Base-by-base conservation (phyloP, 2,888 invertebrate genomes). In the Allacma fusca region DNA sequence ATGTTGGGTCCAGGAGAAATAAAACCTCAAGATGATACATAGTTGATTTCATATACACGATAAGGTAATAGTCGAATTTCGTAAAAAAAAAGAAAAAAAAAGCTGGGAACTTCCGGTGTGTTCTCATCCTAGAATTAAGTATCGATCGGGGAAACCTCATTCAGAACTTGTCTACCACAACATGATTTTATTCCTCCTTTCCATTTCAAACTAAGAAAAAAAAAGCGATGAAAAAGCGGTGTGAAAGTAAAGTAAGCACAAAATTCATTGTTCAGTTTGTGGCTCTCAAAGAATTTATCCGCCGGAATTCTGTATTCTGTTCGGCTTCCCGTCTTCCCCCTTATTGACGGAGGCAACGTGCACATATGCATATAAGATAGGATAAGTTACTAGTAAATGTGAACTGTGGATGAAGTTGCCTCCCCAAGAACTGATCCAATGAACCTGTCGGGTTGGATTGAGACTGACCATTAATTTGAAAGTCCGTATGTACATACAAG, bases 401-500 rank as follows among this genome's bases (percentile, higher is more conserved):
- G 50, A 50, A 50, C 19, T 50, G 50, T 5, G 16, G 50, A 50
- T 50, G 50, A 50, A 50, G 50, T 50, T 50, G 50, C 50, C 16
- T 50, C 19, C 50, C 19, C n/a, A 34, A 50, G 19, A 26, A 26
- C 65, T 26, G 65, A 65, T 65, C 65, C 65, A 28, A 65, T 65
- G 65, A 65, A 65, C 65, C 65, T 65, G 65, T 65, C 65, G 24
- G 28, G 23, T 29, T 28, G 16, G 65, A 65, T 65, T 65, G 65
- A 65, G 28, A 65, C 65, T 65, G 65, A 65, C 65, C 65, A 65
- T 65, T 65, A 65, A 65, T 65, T 65, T 28, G 26, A 24, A 23
- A 24, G 65, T 28, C 65, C 28, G n/a, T 26, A 29, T 19, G 65
- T 28, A 65, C n/a, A n/a, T n/a, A n/a, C n/a, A n/a, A n/a, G 62